Evolutionary conservation across 2,113 vertebrate genomes (phyloP).

Genomic region (Herpetotheres cachinnans): DNA sequence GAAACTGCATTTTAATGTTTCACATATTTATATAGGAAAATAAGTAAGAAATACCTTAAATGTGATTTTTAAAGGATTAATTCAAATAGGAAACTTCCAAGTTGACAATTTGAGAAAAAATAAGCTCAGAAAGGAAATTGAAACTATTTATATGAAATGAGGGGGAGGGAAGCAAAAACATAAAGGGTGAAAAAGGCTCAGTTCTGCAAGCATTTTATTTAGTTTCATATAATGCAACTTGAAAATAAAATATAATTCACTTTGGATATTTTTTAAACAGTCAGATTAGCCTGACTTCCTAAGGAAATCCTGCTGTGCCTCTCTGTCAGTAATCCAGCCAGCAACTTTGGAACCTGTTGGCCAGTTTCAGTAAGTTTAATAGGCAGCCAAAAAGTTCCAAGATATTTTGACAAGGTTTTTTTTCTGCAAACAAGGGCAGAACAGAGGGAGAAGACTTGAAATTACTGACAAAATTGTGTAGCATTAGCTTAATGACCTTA

Average conservation of each 20-base stretch:
- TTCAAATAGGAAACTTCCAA: background rate
- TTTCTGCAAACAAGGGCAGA: background rate
- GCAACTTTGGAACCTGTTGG: background rate
- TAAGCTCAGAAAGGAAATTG: background rate
- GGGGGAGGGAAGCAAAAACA: background rate
- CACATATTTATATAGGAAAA: background rate
- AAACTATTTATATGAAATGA: background rate
- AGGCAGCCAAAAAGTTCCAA: background rate
- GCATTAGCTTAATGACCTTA: background rate
- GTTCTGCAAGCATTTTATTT: background rate
- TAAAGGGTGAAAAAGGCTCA: background rate
- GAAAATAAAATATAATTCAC: background rate
- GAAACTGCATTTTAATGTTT: slow-evolving; percentile 1
- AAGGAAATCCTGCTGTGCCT: slow-evolving; percentile 49
- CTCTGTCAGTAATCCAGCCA: slow-evolving; percentile 8
- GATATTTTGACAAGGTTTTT: background rate
- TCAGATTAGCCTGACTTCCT: slow-evolving; percentile 20
- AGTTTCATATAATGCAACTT: background rate
- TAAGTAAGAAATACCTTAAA: background rate
- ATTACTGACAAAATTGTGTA: background rate
- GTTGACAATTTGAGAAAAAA: background rate
- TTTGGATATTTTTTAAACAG: slow-evolving; percentile 6
- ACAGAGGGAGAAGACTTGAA: background rate
- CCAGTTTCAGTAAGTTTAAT: background rate
- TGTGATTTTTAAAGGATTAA: background rate